These are phyloP conservation scores for Phocoena sinus DNA, from an alignment of 2,113 vertebrate species.

Conservation along the genomic window DNA sequence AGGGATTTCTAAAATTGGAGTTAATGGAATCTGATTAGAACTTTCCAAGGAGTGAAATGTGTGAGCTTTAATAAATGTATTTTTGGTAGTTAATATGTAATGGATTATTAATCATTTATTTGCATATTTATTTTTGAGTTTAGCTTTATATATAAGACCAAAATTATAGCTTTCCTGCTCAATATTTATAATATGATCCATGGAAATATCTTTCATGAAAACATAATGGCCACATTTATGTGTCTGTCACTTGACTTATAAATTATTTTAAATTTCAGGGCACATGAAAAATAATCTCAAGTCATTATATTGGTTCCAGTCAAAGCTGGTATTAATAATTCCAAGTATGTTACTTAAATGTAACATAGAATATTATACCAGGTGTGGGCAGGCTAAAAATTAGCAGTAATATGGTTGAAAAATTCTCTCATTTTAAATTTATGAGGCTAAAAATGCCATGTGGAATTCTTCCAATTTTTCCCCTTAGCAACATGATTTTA, in stretches of 20 bases:
- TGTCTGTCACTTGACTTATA: slow-evolving; percentile 9
- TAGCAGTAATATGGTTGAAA: slow-evolving; percentile 30
- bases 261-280: slow-evolving; percentile 28
- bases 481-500: not conserved
- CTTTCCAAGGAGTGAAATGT: not conserved
- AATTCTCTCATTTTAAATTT: slow-evolving; percentile 57
- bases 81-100: slow-evolving; percentile 43
- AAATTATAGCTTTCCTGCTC: not conserved
- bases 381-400: slow-evolving; percentile 42
- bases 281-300: slow-evolving; percentile 17
- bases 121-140: not conserved
- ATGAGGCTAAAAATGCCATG: slow-evolving; percentile 1
- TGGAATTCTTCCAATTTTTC: slow-evolving; percentile 23
- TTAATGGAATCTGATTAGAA: slow-evolving; percentile 40
- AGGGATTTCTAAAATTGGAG: slow-evolving; percentile 23
- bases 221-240: slow-evolving; percentile 31
- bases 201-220: slow-evolving; percentile 26
- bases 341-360: not conserved
- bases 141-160: not conserved
- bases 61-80: not conserved
- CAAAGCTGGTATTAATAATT: slow-evolving; percentile 36
- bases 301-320: not conserved
- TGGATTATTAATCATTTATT: slow-evolving; percentile 39
- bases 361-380: slow-evolving; percentile 28
- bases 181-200: not conserved